Percentiles rank a stretch among this genome's conserved stretches.
phyloP scores from a whole-genome alignment of 2,113 vertebrate genomes.

The Pelecanoides urinatrix region DNA sequence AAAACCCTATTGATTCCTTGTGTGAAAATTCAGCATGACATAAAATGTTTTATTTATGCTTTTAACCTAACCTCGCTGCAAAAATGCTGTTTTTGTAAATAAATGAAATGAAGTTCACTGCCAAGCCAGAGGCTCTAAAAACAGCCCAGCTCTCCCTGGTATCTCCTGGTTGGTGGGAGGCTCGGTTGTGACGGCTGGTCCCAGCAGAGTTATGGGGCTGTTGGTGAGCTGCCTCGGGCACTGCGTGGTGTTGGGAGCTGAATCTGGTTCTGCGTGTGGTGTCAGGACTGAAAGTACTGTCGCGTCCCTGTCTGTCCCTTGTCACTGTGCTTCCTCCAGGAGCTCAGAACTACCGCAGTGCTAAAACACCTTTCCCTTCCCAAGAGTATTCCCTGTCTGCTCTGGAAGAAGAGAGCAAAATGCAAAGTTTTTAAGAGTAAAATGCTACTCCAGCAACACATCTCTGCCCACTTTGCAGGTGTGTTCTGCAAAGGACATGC shows the following conservation, averaged over 20 bases:
- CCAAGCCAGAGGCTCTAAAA: background rate
- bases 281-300: background rate
- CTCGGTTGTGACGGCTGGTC: fast-evolving
- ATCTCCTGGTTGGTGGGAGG: background rate
- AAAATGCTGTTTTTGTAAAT: background rate
- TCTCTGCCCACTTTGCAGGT: background rate
- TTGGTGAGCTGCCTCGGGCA: background rate
- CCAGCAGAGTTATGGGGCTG: background rate
- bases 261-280: background rate
- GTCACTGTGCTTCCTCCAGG: background rate
- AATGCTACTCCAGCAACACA: background rate
- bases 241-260: fast-evolving
- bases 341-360: background rate
- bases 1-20: conserved; percentile 24
- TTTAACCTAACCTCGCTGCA: background rate
- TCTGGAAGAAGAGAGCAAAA: background rate
- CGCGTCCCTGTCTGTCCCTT: background rate
- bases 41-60: conserved; percentile 40
- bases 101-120: background rate
- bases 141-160: background rate
- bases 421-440: background rate
- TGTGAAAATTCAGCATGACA: background rate
- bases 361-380: background rate
- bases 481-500: background rate
- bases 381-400: background rate